A percentile compares a stretch with the other conserved stretches of the same genome.
Evolutionary conservation across 2,888 invertebrate genomes (phyloP).

Genomic region (Conistra vaccinii): DNA sequence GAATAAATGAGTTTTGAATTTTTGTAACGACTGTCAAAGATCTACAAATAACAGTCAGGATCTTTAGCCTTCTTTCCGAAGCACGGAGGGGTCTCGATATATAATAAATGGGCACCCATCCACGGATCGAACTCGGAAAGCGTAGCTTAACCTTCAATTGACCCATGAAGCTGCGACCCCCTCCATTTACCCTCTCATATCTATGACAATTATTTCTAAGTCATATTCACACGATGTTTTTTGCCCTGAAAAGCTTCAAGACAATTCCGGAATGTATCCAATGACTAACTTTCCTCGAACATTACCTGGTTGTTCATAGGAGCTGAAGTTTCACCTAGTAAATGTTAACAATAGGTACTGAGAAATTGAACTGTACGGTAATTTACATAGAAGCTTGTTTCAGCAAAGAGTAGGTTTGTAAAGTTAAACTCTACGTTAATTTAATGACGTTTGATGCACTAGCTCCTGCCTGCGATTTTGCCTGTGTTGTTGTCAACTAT

Average conservation of each 20-base stretch:
- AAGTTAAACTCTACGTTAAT: too few species aligned
- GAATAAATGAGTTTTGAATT: too few species aligned
- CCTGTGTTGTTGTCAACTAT: too few species aligned
- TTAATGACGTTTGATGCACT: too few species aligned
- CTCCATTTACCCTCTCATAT: neutral
- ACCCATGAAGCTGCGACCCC: neutral
- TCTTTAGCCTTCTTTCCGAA: too few species aligned
- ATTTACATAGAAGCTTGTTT: neutral
- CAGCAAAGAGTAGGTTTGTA: too few species aligned
- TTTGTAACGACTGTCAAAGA: too few species aligned
- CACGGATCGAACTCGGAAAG: neutral
- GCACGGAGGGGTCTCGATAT: too few species aligned
- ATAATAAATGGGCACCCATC: neutral
- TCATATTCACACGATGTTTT: neutral
- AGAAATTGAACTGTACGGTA: neutral
- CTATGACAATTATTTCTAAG: neutral
- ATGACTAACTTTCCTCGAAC: neutral
- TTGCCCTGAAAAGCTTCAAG: neutral
- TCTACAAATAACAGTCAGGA: too few species aligned
- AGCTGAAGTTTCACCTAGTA: neutral
- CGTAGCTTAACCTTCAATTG: neutral
- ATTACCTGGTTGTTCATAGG: neutral
- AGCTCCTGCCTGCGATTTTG: too few species aligned
- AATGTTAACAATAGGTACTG: constrained; percentile 6
- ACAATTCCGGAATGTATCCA: neutral